Base-by-base conservation (phyloP, 2,113 vertebrate genomes). In the Eleginops maclovinus region DNA sequence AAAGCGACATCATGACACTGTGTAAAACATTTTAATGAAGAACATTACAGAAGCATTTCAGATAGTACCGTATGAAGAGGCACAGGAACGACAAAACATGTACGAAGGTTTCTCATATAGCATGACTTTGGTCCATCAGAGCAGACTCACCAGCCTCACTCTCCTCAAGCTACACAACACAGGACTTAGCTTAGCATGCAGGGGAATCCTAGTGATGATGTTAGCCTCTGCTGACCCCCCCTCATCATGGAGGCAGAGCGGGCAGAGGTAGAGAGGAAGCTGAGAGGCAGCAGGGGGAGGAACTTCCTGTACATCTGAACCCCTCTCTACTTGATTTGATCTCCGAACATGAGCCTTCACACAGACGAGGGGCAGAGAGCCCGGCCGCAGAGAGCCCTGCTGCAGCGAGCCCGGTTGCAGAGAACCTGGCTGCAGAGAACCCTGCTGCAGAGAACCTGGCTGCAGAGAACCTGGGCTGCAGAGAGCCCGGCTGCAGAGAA, bases 341-440 rank as follows among this genome's bases (percentile, higher is more conserved):
- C 4, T 62, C 11, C 17, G 60, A 0, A 79, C n/a, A 9, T 58
- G 22, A 4, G 61, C 87, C 12, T 64, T 59, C 69, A 96, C 50
- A 50, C 91, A 91, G 62, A 96, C 44, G 0, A 92, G 71, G 15
- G 95, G 96, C 71, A 96, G 75, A 17, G 63, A 81, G 60, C 89
- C 88, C 26, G 93, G 89, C 55, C 88, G 78, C 2, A 72, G 56
- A 4, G 90, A 94, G 3, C 41, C 7, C 31, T 36, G 89, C 55
- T 88, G 78, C 2, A 72, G 56, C 4, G 90, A 94, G 3, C 41
- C 7, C 31, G n/a, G n/a, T n/a, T 36, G 96, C 71, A 96, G 75
- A 17, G 63, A 81, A 58, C 89, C 88, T 24, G 93, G 89, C 55
- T 88, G 78, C 2, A 72, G 56, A 4, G 90, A 94, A 3, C 41